Evolutionary conservation across 2,113 vertebrate species (phyloP).

Genomic region (Hippocampus comes): DNA sequence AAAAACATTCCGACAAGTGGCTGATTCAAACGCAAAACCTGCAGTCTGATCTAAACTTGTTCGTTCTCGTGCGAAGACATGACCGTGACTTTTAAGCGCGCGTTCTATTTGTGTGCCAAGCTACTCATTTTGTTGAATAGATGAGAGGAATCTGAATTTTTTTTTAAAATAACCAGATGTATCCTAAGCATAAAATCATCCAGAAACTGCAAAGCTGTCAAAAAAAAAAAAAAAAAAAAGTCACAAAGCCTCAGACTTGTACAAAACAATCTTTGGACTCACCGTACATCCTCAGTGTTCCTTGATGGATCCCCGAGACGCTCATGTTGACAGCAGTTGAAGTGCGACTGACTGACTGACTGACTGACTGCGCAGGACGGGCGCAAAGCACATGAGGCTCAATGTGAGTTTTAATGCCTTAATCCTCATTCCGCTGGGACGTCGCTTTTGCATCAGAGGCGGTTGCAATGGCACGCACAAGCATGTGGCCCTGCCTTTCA

Average conservation of each 20-base stretch:
- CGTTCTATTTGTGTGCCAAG: not conserved
- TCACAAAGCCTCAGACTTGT: not conserved
- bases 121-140: not conserved
- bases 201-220: not conserved
- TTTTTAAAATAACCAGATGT: too few relatives aligned
- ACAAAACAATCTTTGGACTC: slow-evolving; percentile 28
- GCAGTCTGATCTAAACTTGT: not conserved
- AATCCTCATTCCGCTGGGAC: slow-evolving; percentile 57
- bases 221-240: too few relatives aligned
- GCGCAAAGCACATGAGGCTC: slow-evolving; percentile 49
- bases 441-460: slow-evolving; percentile 32
- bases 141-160: not conserved
- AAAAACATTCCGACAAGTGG: not conserved
- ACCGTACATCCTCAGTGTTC: slow-evolving; percentile 77
- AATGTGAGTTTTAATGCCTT: slow-evolving; percentile 60
- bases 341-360: slow-evolving; percentile 6
- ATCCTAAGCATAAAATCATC: not conserved
- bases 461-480: slow-evolving; percentile 23
- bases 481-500: slow-evolving; percentile 14
- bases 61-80: not conserved
- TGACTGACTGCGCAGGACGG: slow-evolving; percentile 12
- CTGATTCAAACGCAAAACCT: not conserved
- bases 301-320: slow-evolving; percentile 64
- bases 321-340: slow-evolving; percentile 55
- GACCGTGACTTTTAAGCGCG: not conserved